Conservation (phyloP, 2,113 vertebrate genomes). For the Myxocyprinus asiaticus region DNA sequence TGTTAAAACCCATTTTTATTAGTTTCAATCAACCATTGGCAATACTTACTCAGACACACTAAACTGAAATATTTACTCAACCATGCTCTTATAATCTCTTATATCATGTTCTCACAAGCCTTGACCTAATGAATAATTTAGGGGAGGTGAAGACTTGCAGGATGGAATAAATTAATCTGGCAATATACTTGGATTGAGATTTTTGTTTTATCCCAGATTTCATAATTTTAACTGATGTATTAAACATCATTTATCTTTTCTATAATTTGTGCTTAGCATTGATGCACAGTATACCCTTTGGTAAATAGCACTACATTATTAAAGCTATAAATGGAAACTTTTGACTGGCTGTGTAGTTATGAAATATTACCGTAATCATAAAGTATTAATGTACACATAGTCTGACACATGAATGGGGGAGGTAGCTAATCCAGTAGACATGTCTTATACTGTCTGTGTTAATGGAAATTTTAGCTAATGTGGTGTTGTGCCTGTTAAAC, state of each 20-base stretch:
- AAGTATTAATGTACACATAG: slow-evolving; percentile 23
- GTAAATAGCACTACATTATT: not conserved
- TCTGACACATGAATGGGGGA: slow-evolving; percentile 8
- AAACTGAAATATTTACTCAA: too few species aligned
- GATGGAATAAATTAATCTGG: not conserved
- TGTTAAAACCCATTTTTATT: too few species aligned
- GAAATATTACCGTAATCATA: slow-evolving; percentile 20
- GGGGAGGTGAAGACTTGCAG: not conserved
- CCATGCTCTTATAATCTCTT: too few species aligned
- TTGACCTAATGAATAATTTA: not conserved
- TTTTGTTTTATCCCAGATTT: not conserved
- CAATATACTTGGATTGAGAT: not conserved
- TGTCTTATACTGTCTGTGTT: not conserved
- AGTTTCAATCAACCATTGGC: too few species aligned
- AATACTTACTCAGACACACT: too few species aligned
- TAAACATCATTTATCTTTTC: not conserved
- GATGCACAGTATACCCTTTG: not conserved
- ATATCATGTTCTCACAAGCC: too few species aligned
- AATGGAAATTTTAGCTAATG: slow-evolving; percentile 11
- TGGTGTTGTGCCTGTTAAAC: slow-evolving; percentile 40
- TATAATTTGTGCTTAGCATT: not conserved
- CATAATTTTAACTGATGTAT: not conserved
- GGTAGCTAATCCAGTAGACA: not conserved
- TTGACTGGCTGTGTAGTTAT: not conserved
- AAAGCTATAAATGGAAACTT: slow-evolving; percentile 4